phyloP scores from a whole-genome alignment of 1,140 invertebrate genomes.

The Eriosoma lanigerum region DNA sequence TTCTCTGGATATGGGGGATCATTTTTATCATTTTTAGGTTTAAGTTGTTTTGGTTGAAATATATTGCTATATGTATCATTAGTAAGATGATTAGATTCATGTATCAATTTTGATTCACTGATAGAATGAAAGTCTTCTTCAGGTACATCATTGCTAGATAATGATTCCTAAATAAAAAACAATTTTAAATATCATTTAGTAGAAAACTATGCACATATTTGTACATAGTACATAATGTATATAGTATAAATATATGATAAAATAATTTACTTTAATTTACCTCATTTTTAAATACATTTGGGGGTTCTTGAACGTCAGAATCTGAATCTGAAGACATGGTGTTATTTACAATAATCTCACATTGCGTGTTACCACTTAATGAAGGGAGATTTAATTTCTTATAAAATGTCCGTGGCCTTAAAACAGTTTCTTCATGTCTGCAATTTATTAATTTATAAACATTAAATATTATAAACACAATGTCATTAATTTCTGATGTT shows the following conservation, averaged over 20 bases:
- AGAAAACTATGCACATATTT: not conserved
- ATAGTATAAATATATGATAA: not conserved
- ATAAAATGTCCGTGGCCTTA: conserved; percentile 34
- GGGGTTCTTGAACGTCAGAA: conserved; percentile 4
- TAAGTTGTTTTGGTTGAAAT: not conserved
- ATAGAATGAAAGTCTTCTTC: not conserved
- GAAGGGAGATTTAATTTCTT: conserved; percentile 42
- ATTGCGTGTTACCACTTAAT: conserved; percentile 22
- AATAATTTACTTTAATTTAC: not conserved
- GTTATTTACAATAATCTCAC: not conserved
- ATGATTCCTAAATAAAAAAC: conserved; percentile 21
- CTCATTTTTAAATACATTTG: conserved; percentile 14
- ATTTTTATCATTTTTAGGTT: not conserved
- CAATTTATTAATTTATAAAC: not conserved
- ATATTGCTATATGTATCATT: not conserved
- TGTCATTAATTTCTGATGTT: not conserved
- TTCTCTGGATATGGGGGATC: not conserved
- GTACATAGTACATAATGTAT: not conserved
- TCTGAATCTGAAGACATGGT: conserved; percentile 42
- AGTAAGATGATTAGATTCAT: not conserved
- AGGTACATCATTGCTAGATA: conserved; percentile 18
- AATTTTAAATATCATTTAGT: not conserved
- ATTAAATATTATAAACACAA: not conserved
- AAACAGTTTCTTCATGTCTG: conserved; percentile 46
- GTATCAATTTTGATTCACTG: conserved; percentile 11